Evolutionary conservation across 2,888 invertebrate genomes (phyloP).

Genomic region (Calephelis perditalis): DNA sequence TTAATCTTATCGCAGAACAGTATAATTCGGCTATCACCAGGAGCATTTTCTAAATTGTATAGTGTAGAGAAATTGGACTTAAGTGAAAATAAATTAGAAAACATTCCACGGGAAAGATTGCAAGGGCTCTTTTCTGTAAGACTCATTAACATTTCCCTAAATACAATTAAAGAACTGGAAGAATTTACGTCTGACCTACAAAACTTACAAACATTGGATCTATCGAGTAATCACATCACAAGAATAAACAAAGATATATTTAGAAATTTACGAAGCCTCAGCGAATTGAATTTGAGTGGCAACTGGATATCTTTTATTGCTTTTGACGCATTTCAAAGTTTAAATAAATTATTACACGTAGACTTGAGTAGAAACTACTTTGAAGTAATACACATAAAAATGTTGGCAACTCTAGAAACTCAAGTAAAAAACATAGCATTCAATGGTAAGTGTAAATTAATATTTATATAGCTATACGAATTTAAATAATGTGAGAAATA

Average conservation of each 20-base stretch:
- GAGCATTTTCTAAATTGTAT: constrained; percentile 88
- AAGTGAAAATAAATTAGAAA: constrained; percentile 88
- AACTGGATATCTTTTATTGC: constrained; percentile 90
- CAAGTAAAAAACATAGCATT: constrained; percentile 87
- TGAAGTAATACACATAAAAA: constrained; percentile 87
- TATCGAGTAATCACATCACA: constrained; percentile 90
- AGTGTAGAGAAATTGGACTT: constrained; percentile 88
- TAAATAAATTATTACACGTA: constrained; percentile 85
- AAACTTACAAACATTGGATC: constrained; percentile 86
- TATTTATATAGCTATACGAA: too few relatives aligned
- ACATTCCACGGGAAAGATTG: constrained; percentile 90
- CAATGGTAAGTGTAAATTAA: constrained; percentile 81
- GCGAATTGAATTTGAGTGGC: constrained; percentile 87
- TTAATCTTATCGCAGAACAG: constrained; percentile 85
- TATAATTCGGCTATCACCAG: constrained; percentile 88
- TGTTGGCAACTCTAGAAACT: constrained; percentile 87
- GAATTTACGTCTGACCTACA: constrained; percentile 88
- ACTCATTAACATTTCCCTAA: constrained; percentile 89
- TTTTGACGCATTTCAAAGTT: constrained; percentile 85
- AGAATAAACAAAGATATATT: constrained; percentile 87
- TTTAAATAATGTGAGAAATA: too few relatives aligned
- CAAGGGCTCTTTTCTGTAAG: constrained; percentile 86
- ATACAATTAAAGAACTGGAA: constrained; percentile 88
- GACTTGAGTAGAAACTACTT: constrained; percentile 91
- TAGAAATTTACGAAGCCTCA: constrained; percentile 85